These are phyloP conservation scores for Drosophila phalerata DNA, from an alignment of 2,888 invertebrate genomes.

Conservation along the genomic window DNA sequence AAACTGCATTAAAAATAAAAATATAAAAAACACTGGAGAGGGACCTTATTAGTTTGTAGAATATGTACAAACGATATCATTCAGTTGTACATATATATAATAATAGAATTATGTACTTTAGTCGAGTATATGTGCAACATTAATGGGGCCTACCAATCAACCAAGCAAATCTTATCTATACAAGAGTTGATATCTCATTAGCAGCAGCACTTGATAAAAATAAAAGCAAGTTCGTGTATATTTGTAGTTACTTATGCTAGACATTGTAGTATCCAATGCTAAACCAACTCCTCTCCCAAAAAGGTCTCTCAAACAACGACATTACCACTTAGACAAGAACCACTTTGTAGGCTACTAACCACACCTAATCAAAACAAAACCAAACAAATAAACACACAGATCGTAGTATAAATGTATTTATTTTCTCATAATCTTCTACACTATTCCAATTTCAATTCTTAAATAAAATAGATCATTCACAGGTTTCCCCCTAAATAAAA, in stretches of 20 bases:
- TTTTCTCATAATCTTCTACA: constrained; percentile 16
- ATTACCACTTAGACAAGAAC: constrained; percentile 62
- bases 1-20: constrained; percentile 27
- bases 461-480: constrained; percentile 22
- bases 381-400: constrained; percentile 10
- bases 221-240: constrained; percentile 1
- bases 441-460: constrained; percentile 19
- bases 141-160: constrained; percentile 13
- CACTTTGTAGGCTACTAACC: constrained; percentile 48
- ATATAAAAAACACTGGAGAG: constrained; percentile 82
- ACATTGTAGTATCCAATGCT: constrained; percentile 42
- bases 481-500: constrained; percentile 54
- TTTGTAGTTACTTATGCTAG: constrained; percentile 19
- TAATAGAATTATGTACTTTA: constrained; percentile 40
- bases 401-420: constrained; percentile 32
- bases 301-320: constrained; percentile 81
- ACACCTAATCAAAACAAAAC: constrained; percentile 30
- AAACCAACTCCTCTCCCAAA: constrained; percentile 72
- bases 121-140: constrained; percentile 17
- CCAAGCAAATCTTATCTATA: constrained; percentile 5
- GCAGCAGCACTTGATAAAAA: constrained; percentile 16
- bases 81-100: constrained; percentile 54
- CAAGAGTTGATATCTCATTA: not conserved
- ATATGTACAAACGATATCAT: constrained; percentile 51
- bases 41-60: constrained; percentile 84